Evolutionary conservation across 2,888 invertebrate species (phyloP).

Genomic region (Drosophila pegasa): DNA sequence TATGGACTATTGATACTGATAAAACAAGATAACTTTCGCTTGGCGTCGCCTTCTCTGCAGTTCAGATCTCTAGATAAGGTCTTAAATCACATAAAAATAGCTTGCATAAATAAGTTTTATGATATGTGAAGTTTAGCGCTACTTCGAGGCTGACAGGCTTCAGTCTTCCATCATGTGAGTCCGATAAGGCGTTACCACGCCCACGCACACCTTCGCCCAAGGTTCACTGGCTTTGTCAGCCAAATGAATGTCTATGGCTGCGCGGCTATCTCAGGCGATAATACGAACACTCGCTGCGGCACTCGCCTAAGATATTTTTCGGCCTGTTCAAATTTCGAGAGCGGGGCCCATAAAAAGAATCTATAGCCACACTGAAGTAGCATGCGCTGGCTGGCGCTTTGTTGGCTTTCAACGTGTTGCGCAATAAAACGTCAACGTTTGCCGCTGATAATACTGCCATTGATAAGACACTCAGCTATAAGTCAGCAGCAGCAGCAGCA

Average conservation of each 20-base stretch:
- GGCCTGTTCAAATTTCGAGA: neutral
- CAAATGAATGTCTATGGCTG: neutral
- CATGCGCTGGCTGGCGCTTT: constrained; percentile 30
- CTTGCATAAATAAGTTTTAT: neutral
- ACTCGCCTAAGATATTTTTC: neutral
- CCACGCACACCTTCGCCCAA: neutral
- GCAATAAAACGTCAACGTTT: constrained; percentile 58
- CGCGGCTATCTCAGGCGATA: constrained; percentile 13
- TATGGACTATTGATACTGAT: neutral
- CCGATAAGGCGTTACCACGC: constrained; percentile 26
- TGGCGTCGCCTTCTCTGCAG: neutral
- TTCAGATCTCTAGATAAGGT: neutral
- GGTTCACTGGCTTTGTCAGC: constrained; percentile 4
- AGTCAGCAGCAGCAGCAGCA: neutral
- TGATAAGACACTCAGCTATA: constrained; percentile 41
- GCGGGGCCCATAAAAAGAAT: constrained; percentile 34
- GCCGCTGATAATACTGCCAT: constrained; percentile 54
- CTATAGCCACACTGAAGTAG: constrained; percentile 43
- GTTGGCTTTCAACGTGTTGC: constrained; percentile 49
- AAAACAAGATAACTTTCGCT: neutral
- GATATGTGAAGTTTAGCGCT: neutral
- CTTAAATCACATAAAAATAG: neutral
- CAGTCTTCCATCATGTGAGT: constrained; percentile 1
- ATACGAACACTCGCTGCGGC: constrained; percentile 13
- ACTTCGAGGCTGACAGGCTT: constrained; percentile 3